Base-by-base conservation (phyloP, 2,888 invertebrate species). In the Tanaodytes sp. region DNA sequence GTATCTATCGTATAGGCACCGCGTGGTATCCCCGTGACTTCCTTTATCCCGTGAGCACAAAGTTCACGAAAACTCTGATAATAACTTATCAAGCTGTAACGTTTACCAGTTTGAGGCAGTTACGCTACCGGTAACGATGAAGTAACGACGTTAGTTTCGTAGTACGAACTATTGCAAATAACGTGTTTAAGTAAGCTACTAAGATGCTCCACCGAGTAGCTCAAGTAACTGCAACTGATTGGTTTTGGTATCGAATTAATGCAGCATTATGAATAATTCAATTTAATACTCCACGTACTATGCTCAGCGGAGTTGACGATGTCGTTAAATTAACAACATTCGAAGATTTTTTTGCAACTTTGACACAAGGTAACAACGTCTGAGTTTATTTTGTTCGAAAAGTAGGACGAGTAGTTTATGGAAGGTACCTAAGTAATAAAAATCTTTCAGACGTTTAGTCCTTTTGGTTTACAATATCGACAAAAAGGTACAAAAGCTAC, bases 51-150 rank as follows among this genome's bases (percentile, higher is more conserved):
- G 66, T 20, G 46, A 61, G 61, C 15, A 42, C 55, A 48, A 66
- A 66, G 59, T 66, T 66, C 39, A 55, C 48, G 58, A 48, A 66
- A 66, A 66, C 66, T 66, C 57, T 59, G 66, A 61, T 66, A 59
- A 66, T 66, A 66, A 66, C 66, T 66, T 66, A 66, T 66, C 66
- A 42, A 55, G 31, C 48, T 42, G 58, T 66, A 66, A 61, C 61
- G 59, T 67, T 67, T 49, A 61, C 49, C 37, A 61, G 61, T 67
- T 67, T 55, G 55, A 43, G 49, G 55, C 67, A 67, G 54, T 67
- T 67, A 55, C 48, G 67, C 39, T 54, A 61, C 59, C 55, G 37
- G 61, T 67, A 55, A 67, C 61, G 61, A 61, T 43, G 55, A 49
- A 61, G 49, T 61, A 67, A 65, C 57, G 65, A 65, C 40, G 36